A percentile compares a stretch with the other conserved stretches of the same genome.
phyloP scores from a whole-genome alignment of 1,140 invertebrate species.

The Trichomalopsis sarcophagae region DNA sequence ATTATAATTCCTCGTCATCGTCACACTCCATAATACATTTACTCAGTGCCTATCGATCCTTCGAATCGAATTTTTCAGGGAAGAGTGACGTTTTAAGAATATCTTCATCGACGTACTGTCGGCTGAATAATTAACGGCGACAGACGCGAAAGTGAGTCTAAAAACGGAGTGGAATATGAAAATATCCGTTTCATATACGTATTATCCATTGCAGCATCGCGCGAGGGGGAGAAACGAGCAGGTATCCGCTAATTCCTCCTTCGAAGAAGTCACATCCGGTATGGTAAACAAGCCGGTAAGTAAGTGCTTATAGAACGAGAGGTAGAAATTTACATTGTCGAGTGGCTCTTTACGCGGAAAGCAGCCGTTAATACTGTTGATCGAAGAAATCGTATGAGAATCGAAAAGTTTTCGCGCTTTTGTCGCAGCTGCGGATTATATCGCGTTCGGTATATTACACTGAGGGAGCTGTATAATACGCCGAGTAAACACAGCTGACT shows the following conservation, averaged over 20 bases:
- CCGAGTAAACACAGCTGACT: background rate
- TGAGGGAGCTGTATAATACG: background rate
- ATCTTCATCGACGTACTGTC: background rate
- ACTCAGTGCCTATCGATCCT: background rate
- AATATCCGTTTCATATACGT: no score
- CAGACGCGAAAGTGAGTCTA: background rate
- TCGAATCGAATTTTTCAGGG: background rate
- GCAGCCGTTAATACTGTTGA: background rate
- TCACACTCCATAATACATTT: background rate
- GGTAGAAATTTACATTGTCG: conserved; percentile 3
- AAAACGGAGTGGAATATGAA: no score
- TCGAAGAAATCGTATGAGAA: background rate
- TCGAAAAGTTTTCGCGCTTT: background rate
- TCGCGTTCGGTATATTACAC: no score
- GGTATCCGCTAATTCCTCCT: background rate
- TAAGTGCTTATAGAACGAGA: background rate
- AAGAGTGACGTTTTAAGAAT: background rate
- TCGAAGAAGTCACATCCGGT: background rate
- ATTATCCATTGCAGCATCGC: no score
- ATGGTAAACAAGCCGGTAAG: conserved; percentile 7
- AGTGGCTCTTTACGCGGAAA: background rate
- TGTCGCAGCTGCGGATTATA: no score
- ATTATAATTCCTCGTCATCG: background rate
- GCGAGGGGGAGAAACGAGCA: background rate
- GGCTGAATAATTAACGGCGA: no score